Conservation (phyloP, 2,797 vertebrate genomes). For the Octomys mimax region DNA sequence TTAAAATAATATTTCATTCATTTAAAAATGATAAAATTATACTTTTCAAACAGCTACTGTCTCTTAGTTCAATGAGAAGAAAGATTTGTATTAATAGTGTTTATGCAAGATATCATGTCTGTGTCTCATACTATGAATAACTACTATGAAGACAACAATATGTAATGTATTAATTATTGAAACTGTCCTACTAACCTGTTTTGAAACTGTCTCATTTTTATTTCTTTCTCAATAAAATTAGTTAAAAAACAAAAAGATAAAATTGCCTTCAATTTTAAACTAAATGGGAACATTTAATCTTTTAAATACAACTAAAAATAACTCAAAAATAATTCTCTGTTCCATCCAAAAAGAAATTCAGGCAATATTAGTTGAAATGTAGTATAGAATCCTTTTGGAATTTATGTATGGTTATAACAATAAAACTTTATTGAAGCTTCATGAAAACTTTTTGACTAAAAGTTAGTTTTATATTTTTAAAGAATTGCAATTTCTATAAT, state of each 20-base stretch:
- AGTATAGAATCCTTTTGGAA: background rate
- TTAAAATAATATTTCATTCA: background rate
- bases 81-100: too few relatives aligned
- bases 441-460: slow-evolving; percentile 4
- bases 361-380: background rate
- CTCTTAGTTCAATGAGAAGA: too few relatives aligned
- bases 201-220: too few relatives aligned
- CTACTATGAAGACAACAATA: too few relatives aligned
- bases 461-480: background rate
- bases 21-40: background rate
- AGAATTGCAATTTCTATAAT: slow-evolving; percentile 4
- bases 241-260: background rate
- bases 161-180: too few relatives aligned
- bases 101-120: too few relatives aligned
- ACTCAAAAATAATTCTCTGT: background rate
- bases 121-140: too few relatives aligned
- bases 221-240: too few relatives aligned
- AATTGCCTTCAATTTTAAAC: background rate
- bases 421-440: background rate
- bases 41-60: background rate
- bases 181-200: too few relatives aligned
- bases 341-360: background rate
- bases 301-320: slow-evolving; percentile 20
- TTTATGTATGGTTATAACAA: background rate
- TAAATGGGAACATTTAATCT: background rate